These are phyloP conservation scores for Phainopepla nitens DNA, from an alignment of 2,113 vertebrate genomes.

Conservation along the genomic window DNA sequence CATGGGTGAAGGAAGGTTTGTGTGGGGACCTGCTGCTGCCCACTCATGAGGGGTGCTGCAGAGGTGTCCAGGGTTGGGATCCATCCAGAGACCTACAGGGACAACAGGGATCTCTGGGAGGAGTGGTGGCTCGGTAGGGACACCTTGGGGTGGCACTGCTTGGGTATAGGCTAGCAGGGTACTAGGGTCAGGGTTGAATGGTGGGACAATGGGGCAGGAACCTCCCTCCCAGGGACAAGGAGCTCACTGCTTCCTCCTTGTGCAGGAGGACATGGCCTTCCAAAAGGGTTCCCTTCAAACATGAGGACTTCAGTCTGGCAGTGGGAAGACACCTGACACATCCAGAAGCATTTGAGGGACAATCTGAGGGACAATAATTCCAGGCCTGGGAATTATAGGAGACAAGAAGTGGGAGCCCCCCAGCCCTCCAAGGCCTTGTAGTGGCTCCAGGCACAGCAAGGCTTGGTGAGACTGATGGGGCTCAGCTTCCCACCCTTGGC, in stretches of 20 bases:
- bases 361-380: background rate
- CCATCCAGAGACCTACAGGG: background rate
- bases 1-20: background rate
- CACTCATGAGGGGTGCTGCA: background rate
- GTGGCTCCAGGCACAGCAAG: background rate
- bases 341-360: background rate
- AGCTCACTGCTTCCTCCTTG: fast-evolving
- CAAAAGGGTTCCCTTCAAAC: background rate
- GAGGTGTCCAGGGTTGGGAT: background rate
- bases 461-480: background rate
- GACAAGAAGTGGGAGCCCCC: background rate
- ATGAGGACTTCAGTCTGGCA: background rate
- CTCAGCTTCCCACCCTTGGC: background rate
- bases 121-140: background rate
- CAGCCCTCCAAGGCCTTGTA: background rate
- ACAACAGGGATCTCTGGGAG: background rate
- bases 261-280: background rate
- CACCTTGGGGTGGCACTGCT: background rate
- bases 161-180: background rate
- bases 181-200: background rate
- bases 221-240: background rate
- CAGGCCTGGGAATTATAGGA: background rate
- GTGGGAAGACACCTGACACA: background rate
- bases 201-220: background rate
- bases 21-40: background rate